These are phyloP conservation scores for Alligator sinensis DNA, from an alignment of 2,113 vertebrate species.

Conservation along the genomic window DNA sequence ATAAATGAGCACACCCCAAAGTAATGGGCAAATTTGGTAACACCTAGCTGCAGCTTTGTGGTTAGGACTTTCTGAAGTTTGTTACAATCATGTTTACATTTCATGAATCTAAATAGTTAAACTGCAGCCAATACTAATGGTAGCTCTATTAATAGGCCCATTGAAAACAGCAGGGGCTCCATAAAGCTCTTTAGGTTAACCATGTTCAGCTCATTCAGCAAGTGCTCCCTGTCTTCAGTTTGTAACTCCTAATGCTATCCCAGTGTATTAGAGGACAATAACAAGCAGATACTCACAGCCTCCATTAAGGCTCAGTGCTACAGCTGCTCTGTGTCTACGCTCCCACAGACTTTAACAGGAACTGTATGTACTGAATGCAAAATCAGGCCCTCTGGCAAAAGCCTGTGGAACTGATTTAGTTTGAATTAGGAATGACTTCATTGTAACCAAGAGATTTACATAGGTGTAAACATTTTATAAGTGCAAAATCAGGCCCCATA, in stretches of 20 bases:
- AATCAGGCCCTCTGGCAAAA: neutral
- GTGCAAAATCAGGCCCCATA: neutral
- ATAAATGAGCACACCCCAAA: too few relatives aligned
- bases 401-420: neutral
- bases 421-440: neutral
- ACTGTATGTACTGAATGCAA: neutral
- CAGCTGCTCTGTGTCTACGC: neutral
- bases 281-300: accelerated
- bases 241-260: accelerated
- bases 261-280: accelerated
- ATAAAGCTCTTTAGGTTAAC: accelerated
- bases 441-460: neutral
- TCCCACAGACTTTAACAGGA: accelerated
- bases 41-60: too few relatives aligned
- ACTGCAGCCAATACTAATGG: neutral
- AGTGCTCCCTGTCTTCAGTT: slow-evolving; percentile 17
- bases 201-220: neutral
- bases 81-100: neutral
- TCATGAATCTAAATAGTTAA: neutral
- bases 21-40: too few relatives aligned
- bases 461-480: neutral
- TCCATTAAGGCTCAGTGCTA: neutral
- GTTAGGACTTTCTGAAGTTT: neutral
- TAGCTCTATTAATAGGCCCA: neutral
- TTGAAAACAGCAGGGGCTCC: neutral